Evolutionary conservation across 2,888 invertebrate genomes (phyloP).

Genomic region (Stegophylla sp.): DNA sequence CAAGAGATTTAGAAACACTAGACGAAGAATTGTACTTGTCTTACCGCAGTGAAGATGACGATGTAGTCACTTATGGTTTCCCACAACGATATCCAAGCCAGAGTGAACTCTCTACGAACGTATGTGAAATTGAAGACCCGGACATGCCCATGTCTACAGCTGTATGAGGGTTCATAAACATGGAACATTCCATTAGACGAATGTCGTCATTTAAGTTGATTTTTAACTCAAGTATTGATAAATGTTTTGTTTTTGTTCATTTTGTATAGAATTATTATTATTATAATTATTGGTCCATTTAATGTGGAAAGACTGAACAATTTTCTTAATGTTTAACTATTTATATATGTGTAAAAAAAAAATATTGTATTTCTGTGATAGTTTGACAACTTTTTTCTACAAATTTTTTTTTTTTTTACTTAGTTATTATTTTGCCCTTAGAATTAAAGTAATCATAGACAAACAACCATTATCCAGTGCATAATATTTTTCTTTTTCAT

Average conservation of each 20-base stretch:
- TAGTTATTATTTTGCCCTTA: conserved; percentile 26
- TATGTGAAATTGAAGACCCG: conserved; percentile 88
- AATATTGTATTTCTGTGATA: conserved; percentile 55
- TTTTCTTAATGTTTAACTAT: conserved; percentile 45
- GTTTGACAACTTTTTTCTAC: conserved; percentile 46
- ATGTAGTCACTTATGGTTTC: conserved; percentile 68
- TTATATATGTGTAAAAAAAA: conserved; percentile 33
- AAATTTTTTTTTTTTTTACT: conserved; percentile 26
- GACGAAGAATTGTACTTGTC: conserved; percentile 75
- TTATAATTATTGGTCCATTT: conserved; percentile 35
- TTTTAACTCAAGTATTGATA: conserved; percentile 18
- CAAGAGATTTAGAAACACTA: conserved; percentile 73
- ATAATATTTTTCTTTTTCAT: conserved; percentile 36
- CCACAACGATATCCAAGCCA: conserved; percentile 74
- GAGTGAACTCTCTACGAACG: conserved; percentile 84
- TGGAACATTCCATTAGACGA: conserved; percentile 48
- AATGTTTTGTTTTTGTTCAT: conserved; percentile 25
- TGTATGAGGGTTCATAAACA: conserved; percentile 12
- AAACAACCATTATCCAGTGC: conserved; percentile 20
- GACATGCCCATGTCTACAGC: conserved; percentile 60
- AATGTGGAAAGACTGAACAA: conserved; percentile 51
- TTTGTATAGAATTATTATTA: conserved; percentile 50
- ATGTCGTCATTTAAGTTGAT: conserved; percentile 22
- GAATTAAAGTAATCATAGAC: not conserved
- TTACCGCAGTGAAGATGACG: conserved; percentile 68